These are phyloP conservation scores for Emys orbicularis DNA, from an alignment of 2,797 vertebrate species.

Conservation along the genomic window DNA sequence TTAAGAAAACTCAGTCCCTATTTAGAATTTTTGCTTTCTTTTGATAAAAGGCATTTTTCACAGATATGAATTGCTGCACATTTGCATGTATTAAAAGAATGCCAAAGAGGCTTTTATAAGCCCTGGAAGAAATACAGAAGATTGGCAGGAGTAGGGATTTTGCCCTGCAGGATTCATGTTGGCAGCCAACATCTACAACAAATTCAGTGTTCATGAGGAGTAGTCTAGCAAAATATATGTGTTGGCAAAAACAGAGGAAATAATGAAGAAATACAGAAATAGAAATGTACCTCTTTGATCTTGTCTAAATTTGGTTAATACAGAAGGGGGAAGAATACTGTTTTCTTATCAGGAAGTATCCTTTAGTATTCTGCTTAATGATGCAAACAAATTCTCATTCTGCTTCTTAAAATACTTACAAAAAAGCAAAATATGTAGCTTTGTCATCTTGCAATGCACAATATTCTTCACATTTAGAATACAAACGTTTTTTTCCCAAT, in stretches of 20 bases:
- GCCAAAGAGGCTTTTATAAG: not conserved
- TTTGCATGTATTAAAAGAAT: not conserved
- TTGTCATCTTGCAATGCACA: not conserved
- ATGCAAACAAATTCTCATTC: not conserved
- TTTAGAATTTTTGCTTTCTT: not conserved
- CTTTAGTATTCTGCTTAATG: not conserved
- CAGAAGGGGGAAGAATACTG: not conserved
- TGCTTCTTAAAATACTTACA: not conserved
- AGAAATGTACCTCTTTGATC: not conserved
- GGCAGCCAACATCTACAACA: not conserved
- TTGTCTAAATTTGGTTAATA: not conserved
- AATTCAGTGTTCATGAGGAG: not conserved
- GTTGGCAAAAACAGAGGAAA: not conserved
- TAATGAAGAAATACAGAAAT: not conserved
- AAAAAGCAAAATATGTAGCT: not conserved
- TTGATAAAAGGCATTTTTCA: not conserved
- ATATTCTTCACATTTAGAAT: not conserved
- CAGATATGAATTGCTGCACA: accelerated
- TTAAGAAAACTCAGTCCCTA: not conserved
- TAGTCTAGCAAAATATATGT: not conserved
- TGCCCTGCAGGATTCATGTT: not conserved
- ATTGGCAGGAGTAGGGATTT: not conserved
- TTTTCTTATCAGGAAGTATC: not conserved
- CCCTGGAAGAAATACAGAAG: not conserved
- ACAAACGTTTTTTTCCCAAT: not conserved